Conservation (phyloP, 2,797 vertebrate species). For the Parauchenoglanis ngamensis region DNA sequence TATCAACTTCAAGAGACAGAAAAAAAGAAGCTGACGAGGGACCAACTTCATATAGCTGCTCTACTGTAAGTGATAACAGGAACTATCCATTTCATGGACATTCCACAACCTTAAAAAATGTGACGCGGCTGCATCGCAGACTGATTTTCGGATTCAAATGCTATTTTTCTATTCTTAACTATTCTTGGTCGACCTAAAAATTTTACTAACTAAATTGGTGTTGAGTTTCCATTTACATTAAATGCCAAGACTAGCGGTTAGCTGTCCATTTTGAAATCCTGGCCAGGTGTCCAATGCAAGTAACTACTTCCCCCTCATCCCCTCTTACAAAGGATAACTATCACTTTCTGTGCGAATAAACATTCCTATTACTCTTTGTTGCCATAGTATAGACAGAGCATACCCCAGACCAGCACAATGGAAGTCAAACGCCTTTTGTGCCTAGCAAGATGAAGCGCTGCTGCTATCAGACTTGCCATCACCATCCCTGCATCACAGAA, state of each 20-base stretch:
- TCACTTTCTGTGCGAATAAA: conserved; percentile 68
- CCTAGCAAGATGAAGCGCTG: conserved; percentile 64
- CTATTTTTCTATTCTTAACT: background rate
- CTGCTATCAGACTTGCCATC: conserved; percentile 73
- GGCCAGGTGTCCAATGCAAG: conserved; percentile 66
- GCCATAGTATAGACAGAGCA: conserved; percentile 59
- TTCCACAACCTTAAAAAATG: background rate
- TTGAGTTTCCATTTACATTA: background rate
- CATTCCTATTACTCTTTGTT: conserved; percentile 70
- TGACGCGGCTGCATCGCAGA: background rate
- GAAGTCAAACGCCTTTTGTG: conserved; percentile 73
- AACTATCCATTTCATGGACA: background rate
- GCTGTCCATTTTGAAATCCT: conserved; percentile 58
- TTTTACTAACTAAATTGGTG: background rate
- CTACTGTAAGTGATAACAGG: conserved; percentile 1
- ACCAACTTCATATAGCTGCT: background rate
- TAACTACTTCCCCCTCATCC: conserved; percentile 65
- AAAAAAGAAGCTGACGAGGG: background rate
- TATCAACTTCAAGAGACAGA: background rate
- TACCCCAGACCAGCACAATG: conserved; percentile 66
- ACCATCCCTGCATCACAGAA: conserved; percentile 71
- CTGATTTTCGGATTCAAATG: background rate
- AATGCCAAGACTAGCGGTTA: conserved; percentile 6
- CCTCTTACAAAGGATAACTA: conserved; percentile 70
- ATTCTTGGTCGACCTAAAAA: background rate